phyloP scores from a whole-genome alignment of 2,888 invertebrate species.

The Aelia acuminata region DNA sequence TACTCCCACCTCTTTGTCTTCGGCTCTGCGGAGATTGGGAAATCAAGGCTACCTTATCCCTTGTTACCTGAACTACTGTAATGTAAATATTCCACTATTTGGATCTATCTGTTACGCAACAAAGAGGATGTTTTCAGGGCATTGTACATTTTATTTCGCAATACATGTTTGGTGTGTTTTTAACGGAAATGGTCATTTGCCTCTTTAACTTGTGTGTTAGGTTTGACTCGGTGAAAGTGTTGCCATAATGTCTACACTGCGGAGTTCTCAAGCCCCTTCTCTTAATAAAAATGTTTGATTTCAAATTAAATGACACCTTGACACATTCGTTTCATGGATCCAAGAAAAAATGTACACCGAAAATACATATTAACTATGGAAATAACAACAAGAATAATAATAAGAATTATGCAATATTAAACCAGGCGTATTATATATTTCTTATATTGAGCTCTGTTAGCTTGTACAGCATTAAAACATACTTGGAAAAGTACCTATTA shows the following conservation, averaged over 20 bases:
- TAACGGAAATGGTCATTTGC: background rate
- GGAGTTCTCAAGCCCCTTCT: too few relatives aligned
- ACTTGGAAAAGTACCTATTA: too few relatives aligned
- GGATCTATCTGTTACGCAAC: background rate
- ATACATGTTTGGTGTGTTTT: background rate
- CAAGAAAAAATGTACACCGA: too few relatives aligned
- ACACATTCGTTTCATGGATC: too few relatives aligned
- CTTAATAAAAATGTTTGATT: too few relatives aligned
- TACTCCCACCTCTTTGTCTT: background rate
- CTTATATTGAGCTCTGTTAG: too few relatives aligned
- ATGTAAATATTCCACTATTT: background rate
- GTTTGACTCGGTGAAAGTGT: background rate
- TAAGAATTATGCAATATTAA: too few relatives aligned
- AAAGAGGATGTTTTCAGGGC: background rate
- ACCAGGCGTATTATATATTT: too few relatives aligned
- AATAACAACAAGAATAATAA: too few relatives aligned
- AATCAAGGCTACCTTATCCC: background rate
- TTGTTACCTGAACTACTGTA: background rate
- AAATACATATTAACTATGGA: too few relatives aligned
- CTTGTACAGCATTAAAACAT: too few relatives aligned
- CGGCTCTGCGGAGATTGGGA: background rate
- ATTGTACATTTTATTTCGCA: background rate
- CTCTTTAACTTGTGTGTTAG: background rate
- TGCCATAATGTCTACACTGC: background rate
- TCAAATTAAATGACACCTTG: too few relatives aligned